A percentile compares a stretch with the other conserved stretches of the same genome.
phyloP scores from a whole-genome alignment of 2,797 vertebrate species.

The Eurystomus glaucurus region DNA sequence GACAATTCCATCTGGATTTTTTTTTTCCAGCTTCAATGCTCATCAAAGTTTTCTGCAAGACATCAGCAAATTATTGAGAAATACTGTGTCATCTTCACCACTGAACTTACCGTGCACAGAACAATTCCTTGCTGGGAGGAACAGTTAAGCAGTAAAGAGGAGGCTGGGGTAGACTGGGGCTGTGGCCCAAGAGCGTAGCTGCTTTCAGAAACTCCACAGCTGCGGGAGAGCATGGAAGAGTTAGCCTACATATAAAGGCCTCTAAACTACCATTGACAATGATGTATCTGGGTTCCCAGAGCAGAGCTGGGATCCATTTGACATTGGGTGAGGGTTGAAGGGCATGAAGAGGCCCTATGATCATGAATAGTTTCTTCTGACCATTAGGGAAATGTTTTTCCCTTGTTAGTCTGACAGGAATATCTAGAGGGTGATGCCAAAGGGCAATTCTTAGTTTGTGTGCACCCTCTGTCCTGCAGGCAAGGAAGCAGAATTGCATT shows the following conservation, averaged over 20 bases:
- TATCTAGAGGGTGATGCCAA: background rate
- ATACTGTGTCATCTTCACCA: background rate
- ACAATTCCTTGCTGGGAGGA: background rate
- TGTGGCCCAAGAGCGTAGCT: background rate
- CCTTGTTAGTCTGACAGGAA: background rate
- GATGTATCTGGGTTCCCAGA: background rate
- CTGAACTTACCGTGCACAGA: background rate
- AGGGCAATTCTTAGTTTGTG: background rate
- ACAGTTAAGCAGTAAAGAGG: background rate
- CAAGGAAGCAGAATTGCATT: background rate
- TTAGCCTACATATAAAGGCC: background rate
- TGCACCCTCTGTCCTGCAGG: background rate
- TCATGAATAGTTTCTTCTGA: background rate
- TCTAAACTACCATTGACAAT: background rate
- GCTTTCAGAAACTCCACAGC: background rate
- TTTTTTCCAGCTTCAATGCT: background rate
- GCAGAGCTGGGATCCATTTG: background rate
- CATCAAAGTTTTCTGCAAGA: background rate
- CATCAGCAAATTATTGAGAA: background rate
- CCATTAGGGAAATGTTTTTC: accelerated
- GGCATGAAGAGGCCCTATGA: background rate
- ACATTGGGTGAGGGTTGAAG: accelerated
- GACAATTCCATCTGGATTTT: background rate
- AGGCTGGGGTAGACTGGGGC: background rate
- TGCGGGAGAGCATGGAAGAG: background rate